Evolutionary conservation across 2,113 vertebrate genomes (phyloP).

Genomic region (Jaculus jaculus): DNA sequence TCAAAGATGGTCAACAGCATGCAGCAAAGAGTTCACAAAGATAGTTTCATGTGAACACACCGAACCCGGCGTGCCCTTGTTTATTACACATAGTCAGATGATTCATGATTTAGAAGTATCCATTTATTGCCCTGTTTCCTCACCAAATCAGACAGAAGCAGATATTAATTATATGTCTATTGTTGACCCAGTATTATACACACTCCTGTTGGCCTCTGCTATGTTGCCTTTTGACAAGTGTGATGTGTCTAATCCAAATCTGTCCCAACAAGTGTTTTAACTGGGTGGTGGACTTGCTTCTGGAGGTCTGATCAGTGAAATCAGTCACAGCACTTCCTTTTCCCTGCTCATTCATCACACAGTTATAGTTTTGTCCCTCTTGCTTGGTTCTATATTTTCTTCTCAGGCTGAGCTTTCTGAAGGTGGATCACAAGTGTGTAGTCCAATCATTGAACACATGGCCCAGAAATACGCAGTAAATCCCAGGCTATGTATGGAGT

Average conservation of each 20-base stretch:
- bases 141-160: constrained; percentile 9
- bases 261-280: not conserved
- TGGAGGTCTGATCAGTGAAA: constrained; percentile 1
- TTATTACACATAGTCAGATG: constrained; percentile 29
- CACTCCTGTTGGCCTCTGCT: not conserved
- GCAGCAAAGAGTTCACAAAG: constrained; percentile 55
- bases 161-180: not conserved
- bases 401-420: not conserved
- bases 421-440: not conserved
- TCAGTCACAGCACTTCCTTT: not conserved
- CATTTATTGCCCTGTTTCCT: constrained; percentile 19
- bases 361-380: not conserved
- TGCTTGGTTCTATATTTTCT: constrained; percentile 18
- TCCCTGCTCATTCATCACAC: not conserved
- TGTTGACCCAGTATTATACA: not conserved
- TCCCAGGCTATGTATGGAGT: not conserved
- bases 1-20: constrained; percentile 54
- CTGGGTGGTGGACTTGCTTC: not conserved
- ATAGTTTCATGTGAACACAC: constrained; percentile 58
- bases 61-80: not conserved
- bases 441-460: not conserved
- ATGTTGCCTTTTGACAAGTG: not conserved
- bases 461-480: not conserved
- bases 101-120: constrained; percentile 3
- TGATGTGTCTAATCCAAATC: not conserved